Base-by-base conservation (phyloP, 2,888 invertebrate species). In the Leptodirus hochenwartii region DNA sequence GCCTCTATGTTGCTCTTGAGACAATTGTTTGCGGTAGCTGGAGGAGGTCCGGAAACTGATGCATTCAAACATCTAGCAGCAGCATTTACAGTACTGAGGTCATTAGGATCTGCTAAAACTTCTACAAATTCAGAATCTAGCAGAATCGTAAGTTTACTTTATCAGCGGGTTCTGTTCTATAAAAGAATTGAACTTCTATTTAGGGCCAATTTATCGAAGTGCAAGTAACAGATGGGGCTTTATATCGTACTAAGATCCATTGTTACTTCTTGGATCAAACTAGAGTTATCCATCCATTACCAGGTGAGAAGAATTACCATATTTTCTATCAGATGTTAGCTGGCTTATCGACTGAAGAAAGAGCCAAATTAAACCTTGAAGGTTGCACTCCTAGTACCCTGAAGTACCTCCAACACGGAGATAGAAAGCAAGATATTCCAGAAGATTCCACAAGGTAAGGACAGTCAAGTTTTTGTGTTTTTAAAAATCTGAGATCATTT, bases 311-410 rank as follows among this genome's bases (percentile, higher is more conserved):
- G 52, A 93, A 91, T 61, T 93, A 88, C 58, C 90, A 93, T 55
- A 88, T 93, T 46, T 93, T 93, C 61, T 93, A 93, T 61, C 90
- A 93, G 62, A 77, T 93, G 74, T 58, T 85, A 29, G 87, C 88
- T 11, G 91, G 93, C 1, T 65, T 93, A 15, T 73, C 78, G 24
- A 60, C 71, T 30, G 90, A 91, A 41, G 93, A 93, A 51, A 61
- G 79, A 53, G 69, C 74, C 11, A 84, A 82, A 58, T 64, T 91
- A 16, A 84, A 87, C 58, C 61, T 93, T 43, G 84, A 85, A 46
- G 82, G 84, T 4, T 84, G 82, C 53, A 70, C 77, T 22, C 66
- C 82, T 9, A 69, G 75, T 36, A 87, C 84, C 44, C 59, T 91
- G 36, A 66, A 74, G 47, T 91, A 90, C 52, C 61, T 91, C 27